Evolutionary conservation across 2,113 vertebrate species (phyloP).

Genomic region (Ictidomys tridecemlineatus): DNA sequence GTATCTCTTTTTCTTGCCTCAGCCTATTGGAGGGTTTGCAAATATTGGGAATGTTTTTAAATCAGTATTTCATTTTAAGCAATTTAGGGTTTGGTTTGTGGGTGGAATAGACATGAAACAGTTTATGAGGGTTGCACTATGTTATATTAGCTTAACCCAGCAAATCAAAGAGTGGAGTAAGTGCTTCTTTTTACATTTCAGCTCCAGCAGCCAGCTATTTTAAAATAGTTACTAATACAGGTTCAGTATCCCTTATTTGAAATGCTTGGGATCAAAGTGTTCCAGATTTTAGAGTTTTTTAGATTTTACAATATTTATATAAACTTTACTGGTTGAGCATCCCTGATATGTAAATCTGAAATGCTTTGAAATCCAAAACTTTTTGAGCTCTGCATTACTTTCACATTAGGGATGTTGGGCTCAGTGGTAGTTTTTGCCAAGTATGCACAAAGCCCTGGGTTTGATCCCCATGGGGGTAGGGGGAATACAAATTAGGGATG

Average conservation of each 20-base stretch:
- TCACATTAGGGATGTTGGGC: neutral
- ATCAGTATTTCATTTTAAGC: conserved; percentile 52
- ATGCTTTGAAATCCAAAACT: neutral
- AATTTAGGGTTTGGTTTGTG: neutral
- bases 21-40: neutral
- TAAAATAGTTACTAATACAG: neutral
- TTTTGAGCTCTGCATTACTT: neutral
- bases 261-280: neutral
- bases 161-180: neutral
- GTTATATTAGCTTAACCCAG: neutral
- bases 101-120: neutral
- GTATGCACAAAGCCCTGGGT: too few relatives aligned
- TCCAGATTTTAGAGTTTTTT: neutral
- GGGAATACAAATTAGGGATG: neutral
- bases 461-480: too few relatives aligned
- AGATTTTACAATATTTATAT: neutral
- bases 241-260: neutral
- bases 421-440: too few relatives aligned
- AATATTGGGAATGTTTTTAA: conserved; percentile 18
- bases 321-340: neutral
- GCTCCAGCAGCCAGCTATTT: conserved; percentile 43
- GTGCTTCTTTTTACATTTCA: neutral
- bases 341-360: neutral
- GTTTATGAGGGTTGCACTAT: neutral
- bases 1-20: conserved; percentile 19